phyloP scores from a whole-genome alignment of 2,113 vertebrate genomes.

The Sclerurus mexicanus region DNA sequence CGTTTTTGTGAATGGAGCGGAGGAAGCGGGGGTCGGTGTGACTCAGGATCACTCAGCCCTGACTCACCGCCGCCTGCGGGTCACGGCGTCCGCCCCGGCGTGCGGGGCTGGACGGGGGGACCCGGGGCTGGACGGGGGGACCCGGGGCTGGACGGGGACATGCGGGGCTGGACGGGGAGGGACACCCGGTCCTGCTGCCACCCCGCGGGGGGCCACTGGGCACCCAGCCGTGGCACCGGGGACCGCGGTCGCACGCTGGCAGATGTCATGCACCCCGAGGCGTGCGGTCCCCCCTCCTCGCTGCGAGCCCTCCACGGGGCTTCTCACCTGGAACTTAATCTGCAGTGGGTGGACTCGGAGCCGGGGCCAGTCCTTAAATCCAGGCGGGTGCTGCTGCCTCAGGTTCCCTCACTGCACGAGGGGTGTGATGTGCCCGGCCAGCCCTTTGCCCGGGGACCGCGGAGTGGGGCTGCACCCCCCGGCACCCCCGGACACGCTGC shows the following conservation, averaged over 20 bases:
- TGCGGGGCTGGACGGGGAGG: background rate
- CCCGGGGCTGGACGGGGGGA: no score
- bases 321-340: background rate
- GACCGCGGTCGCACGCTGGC: accelerated
- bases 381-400: background rate
- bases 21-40: conserved; percentile 72
- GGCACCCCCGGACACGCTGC: background rate
- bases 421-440: accelerated
- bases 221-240: accelerated
- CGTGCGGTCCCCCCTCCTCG: accelerated
- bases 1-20: conserved; percentile 84
- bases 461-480: background rate
- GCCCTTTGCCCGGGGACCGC: accelerated
- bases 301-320: accelerated
- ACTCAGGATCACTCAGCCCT: conserved; percentile 80
- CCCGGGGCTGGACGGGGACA: background rate
- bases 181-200: background rate
- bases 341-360: accelerated
- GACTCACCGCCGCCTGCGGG: conserved; percentile 65
- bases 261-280: accelerated
- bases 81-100: background rate
- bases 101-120: background rate
- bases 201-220: background rate
- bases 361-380: accelerated
- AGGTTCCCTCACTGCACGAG: background rate